Conservation (phyloP, 2,113 vertebrate genomes). For the Pelodiscus sinensis region DNA sequence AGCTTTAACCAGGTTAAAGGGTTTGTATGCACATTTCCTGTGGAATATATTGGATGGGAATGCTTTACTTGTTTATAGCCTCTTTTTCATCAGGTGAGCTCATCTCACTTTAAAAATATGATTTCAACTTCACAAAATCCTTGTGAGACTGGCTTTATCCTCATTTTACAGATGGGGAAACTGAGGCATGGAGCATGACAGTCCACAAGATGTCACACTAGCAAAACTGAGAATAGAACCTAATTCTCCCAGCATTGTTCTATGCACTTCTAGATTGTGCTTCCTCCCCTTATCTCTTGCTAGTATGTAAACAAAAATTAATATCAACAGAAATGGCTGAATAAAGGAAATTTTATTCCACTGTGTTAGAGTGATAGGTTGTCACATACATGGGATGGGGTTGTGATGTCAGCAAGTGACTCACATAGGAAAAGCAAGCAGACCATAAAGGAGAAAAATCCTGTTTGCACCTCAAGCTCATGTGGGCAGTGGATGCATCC, state of each 20-base stretch:
- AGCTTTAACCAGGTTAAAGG: neutral
- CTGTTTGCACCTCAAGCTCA: neutral
- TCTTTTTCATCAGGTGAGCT: neutral
- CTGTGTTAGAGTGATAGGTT: neutral
- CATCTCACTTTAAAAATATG: neutral
- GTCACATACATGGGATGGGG: neutral
- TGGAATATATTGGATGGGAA: neutral
- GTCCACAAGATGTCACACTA: neutral
- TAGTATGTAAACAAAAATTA: neutral
- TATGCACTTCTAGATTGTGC: neutral
- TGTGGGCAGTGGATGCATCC: neutral
- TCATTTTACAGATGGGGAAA: neutral
- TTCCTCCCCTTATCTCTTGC: neutral
- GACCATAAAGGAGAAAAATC: neutral
- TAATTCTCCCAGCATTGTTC: too few species aligned
- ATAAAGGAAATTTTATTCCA: neutral
- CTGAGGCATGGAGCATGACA: neutral
- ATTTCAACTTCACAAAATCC: neutral
- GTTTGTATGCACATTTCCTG: neutral
- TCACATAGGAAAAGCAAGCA: neutral
- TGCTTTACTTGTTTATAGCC: neutral
- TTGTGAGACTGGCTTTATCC: neutral
- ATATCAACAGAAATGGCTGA: neutral
- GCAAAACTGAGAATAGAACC: neutral
- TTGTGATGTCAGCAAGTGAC: neutral